Evolutionary conservation across 2,113 vertebrate genomes (phyloP), one percentile per base, ranked within the genome.

Genomic region (Dryoscopus gambensis): DNA sequence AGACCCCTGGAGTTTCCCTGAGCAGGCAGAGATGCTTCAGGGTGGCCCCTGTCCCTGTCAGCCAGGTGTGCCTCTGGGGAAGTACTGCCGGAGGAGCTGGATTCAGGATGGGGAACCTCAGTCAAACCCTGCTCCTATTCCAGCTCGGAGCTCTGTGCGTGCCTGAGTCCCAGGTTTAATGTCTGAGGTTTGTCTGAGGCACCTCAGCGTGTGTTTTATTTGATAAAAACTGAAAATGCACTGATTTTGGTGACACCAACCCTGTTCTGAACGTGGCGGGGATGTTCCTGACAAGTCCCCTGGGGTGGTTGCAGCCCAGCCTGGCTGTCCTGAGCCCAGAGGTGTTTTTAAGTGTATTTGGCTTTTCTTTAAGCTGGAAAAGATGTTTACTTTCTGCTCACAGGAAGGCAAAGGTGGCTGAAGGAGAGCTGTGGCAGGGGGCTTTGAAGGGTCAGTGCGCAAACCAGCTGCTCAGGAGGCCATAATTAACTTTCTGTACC

Each of bases 261-360:
- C 33, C 67, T 0, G 0, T 53, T 90, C n/a, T 77, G 93, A 69
- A 33, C 0, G 0, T 52, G 68, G 15, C 15, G 10, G 7, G 28
- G n/a, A 13, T 8, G 3, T 33, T 71, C 60, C 30, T 31, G 46
- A 25, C 13, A 18, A n/a, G 60, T 42, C 17, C 44, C 4, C 10
- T 2, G 2, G 21, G 27, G 15, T 46, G 13, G 10, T 5, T 39
- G 33, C 15, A 60, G 53, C 37, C 37, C 30, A 23, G 3, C 74
- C 42, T 62, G 64, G 14, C 82, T 75, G 6, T 70, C 30, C 35
- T 65, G 16, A 60, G 24, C 20, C 42, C 46, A 5, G 1, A 2
- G 49, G 20, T 2, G 1, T n/a, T 40, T 65, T 70, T 8, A 35
- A 56, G 33, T 16, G 4, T 39, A 22, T 46, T 5, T 7, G 52